Base-by-base conservation (phyloP, 2,113 vertebrate species). In the Scolopax mira region DNA sequence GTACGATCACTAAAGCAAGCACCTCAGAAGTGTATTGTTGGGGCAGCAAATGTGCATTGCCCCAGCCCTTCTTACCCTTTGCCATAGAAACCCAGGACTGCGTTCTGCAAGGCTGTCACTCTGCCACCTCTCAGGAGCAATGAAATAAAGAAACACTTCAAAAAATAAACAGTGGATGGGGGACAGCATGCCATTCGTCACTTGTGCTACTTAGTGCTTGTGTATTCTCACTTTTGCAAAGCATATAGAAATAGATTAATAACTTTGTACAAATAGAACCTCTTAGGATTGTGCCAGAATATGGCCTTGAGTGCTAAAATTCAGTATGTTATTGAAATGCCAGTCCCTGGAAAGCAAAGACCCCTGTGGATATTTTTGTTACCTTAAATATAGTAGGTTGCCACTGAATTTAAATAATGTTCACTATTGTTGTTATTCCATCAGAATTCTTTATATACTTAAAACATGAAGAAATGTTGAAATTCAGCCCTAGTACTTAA, bases 371-470 rank as follows among this genome's bases (percentile, higher is more conserved):
- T 85, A 51, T 85, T 96, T 95, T 92, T 22, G 7, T 64, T 92
- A 49, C 48, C 58, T 79, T 92, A 80, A 61, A 72, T 21, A 22
- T 30, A 89, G 88, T 61, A 65, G 31, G 54, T 88, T 94, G 67
- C 9, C 62, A 79, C 24, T 85, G 90, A 90, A 91, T 81, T 88
- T 89, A 90, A 84, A 81, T 72, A 66, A 85, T 73, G 28, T 85
- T 94, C 66, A 33, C 19, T 35, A 49, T 9, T 57, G 24, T 51
- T 87, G 89, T 89, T 27, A 82, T 89, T 92, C 51, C 24, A 69
- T 37, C 21, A 84, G 58, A 88, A 81, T 75, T 88, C 49, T 86
- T 72, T 79, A 46, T 52, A 66, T 37, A 55, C 52, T 83, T 73
- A 61, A 44, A 95, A 71, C 73, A 94, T 39, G 35, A 95, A 88